Conservation (phyloP, 2,113 vertebrate species). For the Ivindomyrus marchei region DNA sequence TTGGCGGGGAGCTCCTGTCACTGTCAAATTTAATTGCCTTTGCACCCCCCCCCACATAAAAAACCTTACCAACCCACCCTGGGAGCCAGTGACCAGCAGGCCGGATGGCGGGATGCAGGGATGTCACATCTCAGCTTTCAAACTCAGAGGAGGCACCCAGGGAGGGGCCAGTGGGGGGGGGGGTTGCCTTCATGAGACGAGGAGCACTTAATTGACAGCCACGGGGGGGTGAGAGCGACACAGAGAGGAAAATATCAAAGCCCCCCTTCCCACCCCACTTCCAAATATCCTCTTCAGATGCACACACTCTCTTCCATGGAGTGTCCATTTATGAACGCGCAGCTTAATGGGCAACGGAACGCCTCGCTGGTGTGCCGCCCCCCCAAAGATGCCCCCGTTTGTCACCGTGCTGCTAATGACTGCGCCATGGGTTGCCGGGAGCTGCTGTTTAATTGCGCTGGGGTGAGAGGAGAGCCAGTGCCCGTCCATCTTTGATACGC, state of each 20-base stretch:
- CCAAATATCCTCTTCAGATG: background rate
- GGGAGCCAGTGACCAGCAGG: background rate
- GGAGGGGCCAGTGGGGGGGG: constrained; percentile 35
- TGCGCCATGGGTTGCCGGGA: constrained; percentile 44
- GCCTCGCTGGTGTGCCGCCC: background rate
- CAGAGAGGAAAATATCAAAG: constrained; percentile 47
- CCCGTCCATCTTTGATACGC: constrained; percentile 29
- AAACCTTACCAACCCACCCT: background rate
- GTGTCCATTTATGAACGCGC: background rate
- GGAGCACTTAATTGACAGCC: constrained; percentile 61
- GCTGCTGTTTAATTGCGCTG: constrained; percentile 57
- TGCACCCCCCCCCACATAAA: background rate
- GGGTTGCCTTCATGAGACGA: constrained; percentile 42
- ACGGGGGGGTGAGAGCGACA: constrained; percentile 45
- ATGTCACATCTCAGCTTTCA: constrained; percentile 62
- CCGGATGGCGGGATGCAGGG: background rate
- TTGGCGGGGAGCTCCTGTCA: background rate
- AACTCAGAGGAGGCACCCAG: constrained; percentile 35
- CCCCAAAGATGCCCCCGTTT: background rate
- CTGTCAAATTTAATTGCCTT: constrained; percentile 12
- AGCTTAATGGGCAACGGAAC: background rate
- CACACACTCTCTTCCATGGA: background rate
- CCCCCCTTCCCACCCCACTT: constrained; percentile 24
- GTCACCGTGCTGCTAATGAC: constrained; percentile 42
- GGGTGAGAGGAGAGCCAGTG: constrained; percentile 16